phyloP scores from a whole-genome alignment of 2,113 vertebrate genomes.

The Nicator chloris region DNA sequence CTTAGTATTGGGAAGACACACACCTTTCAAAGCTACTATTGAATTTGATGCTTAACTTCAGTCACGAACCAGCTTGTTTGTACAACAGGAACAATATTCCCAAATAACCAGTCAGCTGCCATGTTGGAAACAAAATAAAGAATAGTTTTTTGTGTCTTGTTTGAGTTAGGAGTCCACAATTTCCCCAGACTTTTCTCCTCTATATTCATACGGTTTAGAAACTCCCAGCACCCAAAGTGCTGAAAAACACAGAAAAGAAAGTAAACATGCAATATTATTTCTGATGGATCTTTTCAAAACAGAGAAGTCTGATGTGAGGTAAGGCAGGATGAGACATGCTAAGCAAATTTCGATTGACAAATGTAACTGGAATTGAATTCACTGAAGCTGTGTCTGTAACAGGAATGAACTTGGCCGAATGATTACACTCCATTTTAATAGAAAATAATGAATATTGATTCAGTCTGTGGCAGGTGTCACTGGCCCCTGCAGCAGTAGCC shows the following conservation, averaged over 20 bases:
- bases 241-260: neutral
- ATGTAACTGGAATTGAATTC: neutral
- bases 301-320: neutral
- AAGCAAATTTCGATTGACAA: neutral
- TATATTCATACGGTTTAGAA: neutral
- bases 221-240: fast-evolving
- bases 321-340: neutral
- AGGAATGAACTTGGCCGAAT: neutral
- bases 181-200: neutral
- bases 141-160: neutral
- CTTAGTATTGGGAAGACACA: neutral
- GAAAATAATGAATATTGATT: neutral
- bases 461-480: neutral
- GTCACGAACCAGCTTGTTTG: neutral
- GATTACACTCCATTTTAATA: neutral
- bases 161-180: neutral
- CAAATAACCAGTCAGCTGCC: neutral
- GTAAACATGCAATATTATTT: neutral
- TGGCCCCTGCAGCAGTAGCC: neutral
- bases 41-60: neutral
- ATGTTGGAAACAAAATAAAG: neutral
- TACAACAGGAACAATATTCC: neutral
- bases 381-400: neutral
- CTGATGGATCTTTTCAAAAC: neutral
- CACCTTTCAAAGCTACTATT: neutral